Conservation (phyloP, 1,140 invertebrate species). For the Xylocopa sonorina region DNA sequence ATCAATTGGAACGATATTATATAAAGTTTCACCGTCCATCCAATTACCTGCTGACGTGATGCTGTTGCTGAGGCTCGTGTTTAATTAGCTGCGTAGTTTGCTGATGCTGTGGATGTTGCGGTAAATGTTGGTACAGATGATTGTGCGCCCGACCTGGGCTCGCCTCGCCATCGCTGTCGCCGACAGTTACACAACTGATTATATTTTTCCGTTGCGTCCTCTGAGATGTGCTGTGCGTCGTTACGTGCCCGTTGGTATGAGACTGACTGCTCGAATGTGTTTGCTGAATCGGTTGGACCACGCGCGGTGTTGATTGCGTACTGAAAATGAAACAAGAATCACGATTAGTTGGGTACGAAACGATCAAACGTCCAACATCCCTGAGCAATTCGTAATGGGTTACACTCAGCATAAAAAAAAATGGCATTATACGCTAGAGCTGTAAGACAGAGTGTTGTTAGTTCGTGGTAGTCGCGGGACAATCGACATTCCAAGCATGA, state of each 20-base stretch:
- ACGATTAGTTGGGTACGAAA: neutral
- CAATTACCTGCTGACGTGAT: conserved; percentile 76
- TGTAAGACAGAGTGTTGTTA: conserved; percentile 32
- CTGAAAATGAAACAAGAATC: conserved; percentile 67
- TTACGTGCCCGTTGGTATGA: conserved; percentile 67
- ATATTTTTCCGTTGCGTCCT: conserved; percentile 85
- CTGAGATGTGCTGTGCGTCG: conserved; percentile 68
- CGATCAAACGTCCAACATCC: neutral
- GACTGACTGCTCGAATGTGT: conserved; percentile 70
- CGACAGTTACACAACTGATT: conserved; percentile 91
- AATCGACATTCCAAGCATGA: conserved; percentile 35
- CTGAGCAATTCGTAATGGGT: neutral
- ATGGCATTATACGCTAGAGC: conserved; percentile 28
- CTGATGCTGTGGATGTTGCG: conserved; percentile 76
- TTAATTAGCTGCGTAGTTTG: conserved; percentile 82
- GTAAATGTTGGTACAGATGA: conserved; percentile 77
- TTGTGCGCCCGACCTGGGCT: conserved; percentile 81
- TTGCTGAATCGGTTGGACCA: conserved; percentile 72
- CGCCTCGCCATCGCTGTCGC: conserved; percentile 89
- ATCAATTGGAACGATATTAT: neutral
- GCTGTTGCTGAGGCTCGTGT: conserved; percentile 83
- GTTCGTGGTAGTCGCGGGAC: conserved; percentile 19
- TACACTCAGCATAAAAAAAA: conserved; percentile 23
- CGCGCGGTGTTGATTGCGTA: conserved; percentile 78
- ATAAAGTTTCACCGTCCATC: neutral